Evolutionary conservation across 2,888 invertebrate species (phyloP).

Genomic region (Hylaea fasciaria): DNA sequence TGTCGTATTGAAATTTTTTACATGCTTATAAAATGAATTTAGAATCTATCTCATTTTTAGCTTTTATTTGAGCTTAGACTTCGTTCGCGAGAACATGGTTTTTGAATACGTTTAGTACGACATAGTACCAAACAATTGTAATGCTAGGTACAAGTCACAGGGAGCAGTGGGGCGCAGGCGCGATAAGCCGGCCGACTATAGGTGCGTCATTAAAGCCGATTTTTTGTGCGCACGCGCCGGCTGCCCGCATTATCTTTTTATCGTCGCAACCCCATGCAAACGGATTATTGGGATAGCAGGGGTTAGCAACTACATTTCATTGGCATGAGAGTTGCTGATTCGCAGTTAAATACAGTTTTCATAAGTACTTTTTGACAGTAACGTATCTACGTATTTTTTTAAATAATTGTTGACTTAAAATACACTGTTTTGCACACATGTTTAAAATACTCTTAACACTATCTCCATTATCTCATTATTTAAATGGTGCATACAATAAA

Average conservation of each 20-base stretch:
- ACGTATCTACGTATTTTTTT: background rate
- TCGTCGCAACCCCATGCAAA: slow-evolving; percentile 78
- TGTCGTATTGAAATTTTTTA: no score
- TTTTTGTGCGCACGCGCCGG: slow-evolving; percentile 81
- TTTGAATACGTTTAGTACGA: background rate
- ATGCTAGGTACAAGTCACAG: slow-evolving; percentile 37
- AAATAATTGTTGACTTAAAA: no score
- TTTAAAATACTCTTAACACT: no score
- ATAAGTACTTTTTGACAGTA: no score
- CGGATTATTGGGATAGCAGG: slow-evolving; percentile 71
- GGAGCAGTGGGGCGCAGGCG: slow-evolving; percentile 70
- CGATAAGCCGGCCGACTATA: slow-evolving; percentile 78
- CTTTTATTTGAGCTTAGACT: no score
- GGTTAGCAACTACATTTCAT: slow-evolving; percentile 40
- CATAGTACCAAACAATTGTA: background rate
- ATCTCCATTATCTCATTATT: no score
- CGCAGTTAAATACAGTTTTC: background rate
- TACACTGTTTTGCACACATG: no score
- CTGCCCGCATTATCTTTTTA: slow-evolving; percentile 83
- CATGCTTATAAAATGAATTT: no score
- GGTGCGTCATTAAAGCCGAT: slow-evolving; percentile 79
- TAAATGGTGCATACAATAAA: no score
- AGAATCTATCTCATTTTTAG: no score
- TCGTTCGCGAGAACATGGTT: no score
- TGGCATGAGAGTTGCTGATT: background rate